Base-by-base conservation (phyloP, 2,888 invertebrate species). In the Tetheella fluctuosa region DNA sequence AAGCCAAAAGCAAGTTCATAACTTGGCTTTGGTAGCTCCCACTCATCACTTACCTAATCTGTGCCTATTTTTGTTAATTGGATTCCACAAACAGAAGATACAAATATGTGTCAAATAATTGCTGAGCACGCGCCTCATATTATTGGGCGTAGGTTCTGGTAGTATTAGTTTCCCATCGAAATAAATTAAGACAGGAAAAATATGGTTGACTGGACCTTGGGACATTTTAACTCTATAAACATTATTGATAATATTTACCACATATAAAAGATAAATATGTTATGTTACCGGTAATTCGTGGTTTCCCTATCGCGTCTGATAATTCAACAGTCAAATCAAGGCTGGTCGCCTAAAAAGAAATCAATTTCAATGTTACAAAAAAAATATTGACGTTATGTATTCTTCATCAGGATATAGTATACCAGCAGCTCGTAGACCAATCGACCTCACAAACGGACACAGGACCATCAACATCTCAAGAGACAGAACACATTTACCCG, bases 381-480 rank as follows among this genome's bases (percentile, higher is more conserved):
- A 30, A 30, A 23, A 23, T 17, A 53, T 53, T 20, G 23, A n/a
- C 52, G 23, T 20, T 23, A 12, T 48, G 17, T 48, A 17, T 12
- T 54, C 58, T 54, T 60, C n/a, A 48, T 63, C 80, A 92, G 91
- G 91, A 91, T 62, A 84, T 89, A 80, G 90, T 89, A 15, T 85
- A 86, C 79, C 86, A 88, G 66, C 71, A 81, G 23, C 74, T 89
- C 61, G 34, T 68, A n/a, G 88, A 89, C 6, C 83, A 83, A 54
- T 68, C 80, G 5, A 56, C 74, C 13, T 67, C 78, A 12, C 81
- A 83, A 61, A 61, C 73, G 8, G 77, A 77, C 12, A 59, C 74
- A 2, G 70, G 68, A 39, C 71, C 81, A 12, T 77, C 84, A 3
- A 72, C 80, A 28, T 77, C 83, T 0, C 81, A 83, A 42, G 74